Conservation (phyloP, 1,140 invertebrate species). For the Zaprionus davidi region DNA sequence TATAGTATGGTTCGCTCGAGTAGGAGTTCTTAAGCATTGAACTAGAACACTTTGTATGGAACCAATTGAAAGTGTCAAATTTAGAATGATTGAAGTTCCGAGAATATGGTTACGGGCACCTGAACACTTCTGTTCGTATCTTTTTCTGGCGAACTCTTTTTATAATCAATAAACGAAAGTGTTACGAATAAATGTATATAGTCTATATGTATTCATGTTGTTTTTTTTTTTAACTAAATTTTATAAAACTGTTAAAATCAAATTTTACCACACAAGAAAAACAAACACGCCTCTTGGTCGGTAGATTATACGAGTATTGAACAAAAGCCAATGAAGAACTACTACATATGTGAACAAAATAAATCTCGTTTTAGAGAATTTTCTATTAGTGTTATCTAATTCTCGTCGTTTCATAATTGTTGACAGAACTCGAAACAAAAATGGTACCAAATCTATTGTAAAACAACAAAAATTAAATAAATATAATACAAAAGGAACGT, state of each 20-base stretch:
- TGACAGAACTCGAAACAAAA: slow-evolving; percentile 28
- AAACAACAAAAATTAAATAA: slow-evolving; percentile 23
- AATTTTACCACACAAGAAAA: slow-evolving; percentile 57
- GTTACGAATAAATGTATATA: slow-evolving; percentile 54
- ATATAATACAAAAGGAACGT: neutral
- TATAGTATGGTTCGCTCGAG: neutral
- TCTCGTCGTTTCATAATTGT: slow-evolving; percentile 20
- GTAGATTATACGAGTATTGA: slow-evolving; percentile 26
- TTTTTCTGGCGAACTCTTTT: slow-evolving; percentile 54
- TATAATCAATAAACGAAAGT: slow-evolving; percentile 35
- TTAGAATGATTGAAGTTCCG: slow-evolving; percentile 29
- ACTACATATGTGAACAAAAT: slow-evolving; percentile 45
- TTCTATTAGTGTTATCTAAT: slow-evolving; percentile 36
- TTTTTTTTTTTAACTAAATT: slow-evolving; percentile 56
- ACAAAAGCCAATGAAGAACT: slow-evolving; percentile 35
- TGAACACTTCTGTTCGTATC: slow-evolving; percentile 5
- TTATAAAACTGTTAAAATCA: slow-evolving; percentile 73
- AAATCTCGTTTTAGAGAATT: slow-evolving; percentile 77
- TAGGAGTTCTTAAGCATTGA: neutral
- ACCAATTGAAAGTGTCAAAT: slow-evolving; percentile 62
- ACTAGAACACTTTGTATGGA: slow-evolving; percentile 33
- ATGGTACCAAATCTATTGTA: slow-evolving; percentile 50
- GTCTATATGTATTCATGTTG: slow-evolving; percentile 35
- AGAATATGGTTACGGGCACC: neutral
- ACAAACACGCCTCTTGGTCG: slow-evolving; percentile 34